Conservation (phyloP, 2,113 vertebrate species). For the Apteryx mantelli region DNA sequence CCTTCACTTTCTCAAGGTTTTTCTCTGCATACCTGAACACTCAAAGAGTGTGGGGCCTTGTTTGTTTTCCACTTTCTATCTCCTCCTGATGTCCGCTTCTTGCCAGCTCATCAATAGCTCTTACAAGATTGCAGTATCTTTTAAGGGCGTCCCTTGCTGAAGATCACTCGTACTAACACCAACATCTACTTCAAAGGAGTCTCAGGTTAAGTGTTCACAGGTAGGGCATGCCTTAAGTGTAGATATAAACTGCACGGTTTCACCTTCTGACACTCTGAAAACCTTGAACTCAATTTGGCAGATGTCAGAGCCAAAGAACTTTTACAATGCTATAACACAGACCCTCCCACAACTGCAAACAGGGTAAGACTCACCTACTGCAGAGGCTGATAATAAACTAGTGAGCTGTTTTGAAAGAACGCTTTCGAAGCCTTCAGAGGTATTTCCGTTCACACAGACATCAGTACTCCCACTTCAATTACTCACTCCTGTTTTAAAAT, state of each 20-base stretch:
- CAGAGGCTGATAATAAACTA: background rate
- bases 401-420: background rate
- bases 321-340: fast-evolving
- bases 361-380: background rate
- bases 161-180: background rate
- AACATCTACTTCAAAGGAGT: background rate
- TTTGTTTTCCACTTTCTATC: fast-evolving
- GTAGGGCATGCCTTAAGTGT: background rate
- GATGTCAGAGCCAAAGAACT: background rate
- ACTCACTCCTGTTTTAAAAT: background rate
- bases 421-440: background rate
- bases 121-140: background rate
- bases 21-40: background rate
- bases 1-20: background rate
- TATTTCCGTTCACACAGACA: background rate
- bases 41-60: fast-evolving
- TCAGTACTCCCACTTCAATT: background rate
- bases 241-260: background rate
- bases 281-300: background rate
- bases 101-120: background rate
- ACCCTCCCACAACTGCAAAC: background rate
- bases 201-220: fast-evolving
- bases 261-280: background rate
- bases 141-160: background rate
- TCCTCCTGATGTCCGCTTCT: background rate